Evolutionary conservation across 2,113 vertebrate species (phyloP).

Genomic region (Thunnus maccoyii): DNA sequence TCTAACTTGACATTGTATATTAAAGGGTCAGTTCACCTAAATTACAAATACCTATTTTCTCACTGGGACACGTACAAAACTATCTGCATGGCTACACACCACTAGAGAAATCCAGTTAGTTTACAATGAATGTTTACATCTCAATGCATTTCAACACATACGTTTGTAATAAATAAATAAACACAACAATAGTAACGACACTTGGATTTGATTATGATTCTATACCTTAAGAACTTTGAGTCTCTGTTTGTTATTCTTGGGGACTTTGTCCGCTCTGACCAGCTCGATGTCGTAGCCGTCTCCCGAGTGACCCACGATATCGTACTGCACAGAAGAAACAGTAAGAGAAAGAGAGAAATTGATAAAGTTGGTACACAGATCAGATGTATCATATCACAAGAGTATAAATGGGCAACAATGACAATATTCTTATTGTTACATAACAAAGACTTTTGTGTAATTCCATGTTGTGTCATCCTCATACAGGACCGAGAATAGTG

Average conservation of each 20-base stretch:
- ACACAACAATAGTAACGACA: no score
- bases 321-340: slow-evolving; percentile 86
- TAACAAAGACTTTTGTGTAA: neutral
- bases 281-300: slow-evolving; percentile 91
- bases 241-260: slow-evolving; percentile 95
- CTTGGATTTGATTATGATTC: neutral
- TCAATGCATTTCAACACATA: no score
- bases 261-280: slow-evolving; percentile 88
- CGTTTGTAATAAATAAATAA: no score
- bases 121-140: no score
- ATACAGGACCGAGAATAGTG: neutral
- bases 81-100: no score
- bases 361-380: neutral
- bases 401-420: neutral
- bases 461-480: neutral
- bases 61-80: no score
- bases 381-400: neutral
- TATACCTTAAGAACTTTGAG: slow-evolving; percentile 95
- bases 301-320: slow-evolving; percentile 94
- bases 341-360: neutral
- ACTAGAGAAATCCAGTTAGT: no score
- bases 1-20: no score
- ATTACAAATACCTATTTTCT: no score
- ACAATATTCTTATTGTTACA: neutral
- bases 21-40: no score